Base-by-base conservation (phyloP, 1,140 invertebrate species). In the Anadara kagoshimensis region DNA sequence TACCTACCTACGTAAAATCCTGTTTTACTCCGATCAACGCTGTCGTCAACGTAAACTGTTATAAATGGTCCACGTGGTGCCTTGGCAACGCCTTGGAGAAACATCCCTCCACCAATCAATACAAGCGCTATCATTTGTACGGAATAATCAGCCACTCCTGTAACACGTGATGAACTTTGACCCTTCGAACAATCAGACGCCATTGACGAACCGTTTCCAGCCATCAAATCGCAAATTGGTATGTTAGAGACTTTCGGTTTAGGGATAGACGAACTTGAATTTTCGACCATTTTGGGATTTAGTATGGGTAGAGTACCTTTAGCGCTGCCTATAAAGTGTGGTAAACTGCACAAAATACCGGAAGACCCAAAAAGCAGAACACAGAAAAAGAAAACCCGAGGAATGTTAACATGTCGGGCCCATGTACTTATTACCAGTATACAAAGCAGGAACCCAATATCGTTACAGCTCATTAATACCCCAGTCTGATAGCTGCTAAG, bases 361-460 rank as follows among this genome's bases (percentile, higher is more conserved):
- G 62, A 64, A n/a, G 53, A 3, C 7, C 45, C 62, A 53, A 64
- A 64, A 53, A 64, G 29, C 8, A 64, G 4, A 41, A 53, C 29
- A 41, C 64, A 68, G 12, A 78, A 14, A 11, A 73, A 72, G 4
- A 85, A 47, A 14, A 76, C 61, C 16, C 84, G 64, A 0, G 82
- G 84, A 26, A 80, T 78, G 54, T 84, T 77, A 14, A 76, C 69
- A n/a, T 66, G 74, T 20, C 73, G 64, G 8, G 79, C 76, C 44
- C 82, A 77, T 63, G 81, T 78, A 18, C 80, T 78, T 44, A 82
- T 74, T 43, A 83, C 73, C 0, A 85, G 49, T 0, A 81, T 81
- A 61, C 78, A 79, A 4, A 67, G 22, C 12, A 87, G 36, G 29
- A 68, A 81, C 0, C 77, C 75, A 16, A 79, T 74, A 24, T 81